Evolutionary conservation across 2,113 vertebrate species (phyloP).

Genomic region (Emydocephalus ijimae): DNA sequence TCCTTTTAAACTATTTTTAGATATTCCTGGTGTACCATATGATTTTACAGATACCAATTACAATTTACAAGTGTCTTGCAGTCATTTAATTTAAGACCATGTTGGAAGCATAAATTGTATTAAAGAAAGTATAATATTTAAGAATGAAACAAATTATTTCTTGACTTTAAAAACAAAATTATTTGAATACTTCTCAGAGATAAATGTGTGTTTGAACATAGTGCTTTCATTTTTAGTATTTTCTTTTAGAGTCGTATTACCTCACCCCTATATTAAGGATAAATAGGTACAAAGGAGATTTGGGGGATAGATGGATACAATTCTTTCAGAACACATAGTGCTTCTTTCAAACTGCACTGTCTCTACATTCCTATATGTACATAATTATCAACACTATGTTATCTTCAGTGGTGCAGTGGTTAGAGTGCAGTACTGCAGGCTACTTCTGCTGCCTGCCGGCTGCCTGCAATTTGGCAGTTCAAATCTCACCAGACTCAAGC

Average conservation of each 20-base stretch:
- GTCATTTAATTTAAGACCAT: conserved; percentile 4
- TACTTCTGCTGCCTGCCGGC: no score
- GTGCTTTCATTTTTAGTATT: conserved; percentile 33
- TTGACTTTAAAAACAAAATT: neutral
- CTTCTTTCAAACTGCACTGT: neutral
- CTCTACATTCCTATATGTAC: neutral
- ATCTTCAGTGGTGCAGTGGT: no score
- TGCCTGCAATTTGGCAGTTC: no score
- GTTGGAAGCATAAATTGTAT: conserved; percentile 9
- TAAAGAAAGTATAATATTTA: neutral
- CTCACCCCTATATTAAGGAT: neutral
- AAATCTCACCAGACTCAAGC: no score
- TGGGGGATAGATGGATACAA: neutral
- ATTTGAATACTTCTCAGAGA: conserved; percentile 34
- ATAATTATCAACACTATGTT: neutral
- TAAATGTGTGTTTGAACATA: conserved; percentile 41
- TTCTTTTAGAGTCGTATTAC: conserved; percentile 26
- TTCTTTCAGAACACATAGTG: neutral
- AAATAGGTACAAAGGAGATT: neutral
- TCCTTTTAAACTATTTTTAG: neutral
- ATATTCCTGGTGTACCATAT: neutral
- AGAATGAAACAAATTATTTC: conserved; percentile 29
- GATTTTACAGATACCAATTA: neutral
- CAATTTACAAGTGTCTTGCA: neutral
- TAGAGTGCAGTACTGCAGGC: no score